These are phyloP conservation scores for Phaonia tiefii DNA, from an alignment of 2,888 invertebrate genomes.

Conservation along the genomic window DNA sequence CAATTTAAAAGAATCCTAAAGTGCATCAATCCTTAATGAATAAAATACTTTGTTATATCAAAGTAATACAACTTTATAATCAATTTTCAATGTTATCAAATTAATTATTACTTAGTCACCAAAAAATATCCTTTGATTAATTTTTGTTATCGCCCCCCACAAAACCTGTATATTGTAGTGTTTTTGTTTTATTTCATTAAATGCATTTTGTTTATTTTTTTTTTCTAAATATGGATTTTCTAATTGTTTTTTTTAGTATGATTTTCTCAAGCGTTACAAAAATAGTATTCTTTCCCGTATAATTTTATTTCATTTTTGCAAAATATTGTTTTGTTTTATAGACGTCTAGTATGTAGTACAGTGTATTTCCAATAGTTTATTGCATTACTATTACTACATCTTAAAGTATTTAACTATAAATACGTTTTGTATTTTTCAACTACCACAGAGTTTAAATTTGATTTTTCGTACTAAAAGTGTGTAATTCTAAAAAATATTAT, in stretches of 20 bases:
- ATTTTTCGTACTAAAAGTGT: constrained; percentile 20
- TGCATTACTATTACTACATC: constrained; percentile 11
- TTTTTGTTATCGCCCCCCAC: too few species aligned
- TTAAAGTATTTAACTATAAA: constrained; percentile 26
- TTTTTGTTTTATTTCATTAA: constrained; percentile 48
- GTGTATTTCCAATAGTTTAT: constrained; percentile 27
- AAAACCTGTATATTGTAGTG: too few species aligned
- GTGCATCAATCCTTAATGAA: too few species aligned
- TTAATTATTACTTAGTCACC: too few species aligned
- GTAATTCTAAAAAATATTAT: background rate
- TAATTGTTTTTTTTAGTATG: constrained; percentile 14
- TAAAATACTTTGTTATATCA: too few species aligned
- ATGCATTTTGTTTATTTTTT: constrained; percentile 59
- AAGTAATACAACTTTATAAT: too few species aligned
- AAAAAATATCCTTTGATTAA: too few species aligned
- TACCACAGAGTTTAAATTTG: constrained; percentile 37
- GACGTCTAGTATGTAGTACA: background rate
- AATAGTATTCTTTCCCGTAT: constrained; percentile 61
- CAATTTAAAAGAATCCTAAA: too few species aligned
- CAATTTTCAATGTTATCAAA: too few species aligned
- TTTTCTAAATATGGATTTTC: constrained; percentile 19
- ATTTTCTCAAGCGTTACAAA: constrained; percentile 62
- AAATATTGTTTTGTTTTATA: constrained; percentile 51
- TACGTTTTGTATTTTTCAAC: background rate
- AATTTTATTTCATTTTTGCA: constrained; percentile 32